Percentiles rank a stretch among this genome's conserved stretches.
Conservation (phyloP, 2,797 vertebrate species). For the Intellagama lesueurii region DNA sequence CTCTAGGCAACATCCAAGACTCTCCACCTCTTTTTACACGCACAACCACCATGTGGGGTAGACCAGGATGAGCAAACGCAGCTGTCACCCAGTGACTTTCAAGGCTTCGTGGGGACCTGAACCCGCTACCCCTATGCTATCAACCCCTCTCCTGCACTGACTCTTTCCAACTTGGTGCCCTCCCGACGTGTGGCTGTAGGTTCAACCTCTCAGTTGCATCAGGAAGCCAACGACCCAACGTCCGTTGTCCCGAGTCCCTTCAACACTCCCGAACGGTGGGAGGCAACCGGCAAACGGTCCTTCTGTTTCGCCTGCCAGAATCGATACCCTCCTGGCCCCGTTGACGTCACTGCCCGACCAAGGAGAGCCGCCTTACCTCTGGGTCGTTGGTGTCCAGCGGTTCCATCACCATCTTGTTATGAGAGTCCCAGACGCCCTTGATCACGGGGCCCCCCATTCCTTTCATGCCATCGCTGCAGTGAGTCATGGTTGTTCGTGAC, state of each 20-base stretch:
- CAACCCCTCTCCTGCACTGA: no score
- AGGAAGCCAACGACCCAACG: neutral
- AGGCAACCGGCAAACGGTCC: fast-evolving
- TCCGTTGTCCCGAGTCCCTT: no score
- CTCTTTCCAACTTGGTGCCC: no score
- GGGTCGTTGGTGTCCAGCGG: slow-evolving; percentile 85
- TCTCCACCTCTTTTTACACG: no score
- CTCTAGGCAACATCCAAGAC: no score
- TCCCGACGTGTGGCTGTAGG: no score
- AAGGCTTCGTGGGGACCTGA: no score
- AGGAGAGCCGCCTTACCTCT: slow-evolving; percentile 81
- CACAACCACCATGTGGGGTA: no score
- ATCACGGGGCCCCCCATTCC: slow-evolving; percentile 60
- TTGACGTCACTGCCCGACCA: neutral
- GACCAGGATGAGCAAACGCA: no score
- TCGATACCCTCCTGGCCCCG: neutral
- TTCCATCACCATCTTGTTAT: slow-evolving; percentile 91
- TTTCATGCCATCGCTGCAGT: neutral
- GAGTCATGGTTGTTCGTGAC: slow-evolving; percentile 76
- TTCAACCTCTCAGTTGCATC: no score
- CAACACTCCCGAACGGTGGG: neutral
- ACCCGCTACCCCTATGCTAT: no score
- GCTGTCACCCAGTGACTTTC: no score
- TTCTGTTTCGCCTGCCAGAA: neutral
- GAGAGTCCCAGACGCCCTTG: slow-evolving; percentile 84